These are phyloP conservation scores for Mirza zaza DNA, from an alignment of 2,113 vertebrate genomes.

Conservation along the genomic window DNA sequence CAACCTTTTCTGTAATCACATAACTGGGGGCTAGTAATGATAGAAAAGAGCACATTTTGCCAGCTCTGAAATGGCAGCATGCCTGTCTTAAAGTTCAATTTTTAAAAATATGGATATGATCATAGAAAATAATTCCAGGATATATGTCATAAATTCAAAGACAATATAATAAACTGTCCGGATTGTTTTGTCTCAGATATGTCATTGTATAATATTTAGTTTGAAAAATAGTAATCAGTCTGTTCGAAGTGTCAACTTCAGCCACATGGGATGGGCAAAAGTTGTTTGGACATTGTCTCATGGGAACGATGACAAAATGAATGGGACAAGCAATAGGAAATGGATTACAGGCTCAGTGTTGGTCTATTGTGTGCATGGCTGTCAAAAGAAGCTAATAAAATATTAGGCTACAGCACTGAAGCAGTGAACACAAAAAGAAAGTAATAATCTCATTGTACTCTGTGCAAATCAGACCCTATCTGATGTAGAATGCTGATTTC, in stretches of 20 bases:
- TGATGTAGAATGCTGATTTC: background rate
- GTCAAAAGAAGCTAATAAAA: background rate
- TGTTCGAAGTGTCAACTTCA: background rate
- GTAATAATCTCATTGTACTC: background rate
- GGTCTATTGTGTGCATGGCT: background rate
- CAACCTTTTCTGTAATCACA: background rate
- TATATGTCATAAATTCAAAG: background rate
- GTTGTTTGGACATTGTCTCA: background rate
- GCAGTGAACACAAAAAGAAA: background rate
- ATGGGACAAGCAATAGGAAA: background rate
- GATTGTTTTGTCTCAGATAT: background rate
- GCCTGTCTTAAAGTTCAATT: background rate
- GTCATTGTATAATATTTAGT: background rate
- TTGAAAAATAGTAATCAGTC: slow-evolving; percentile 25
- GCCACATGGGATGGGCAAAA: background rate
- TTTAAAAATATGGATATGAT: background rate
- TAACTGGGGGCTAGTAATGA: rapidly evolving
- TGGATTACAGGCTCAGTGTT: background rate
- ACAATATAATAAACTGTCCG: background rate
- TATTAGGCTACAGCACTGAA: background rate
- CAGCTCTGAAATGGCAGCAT: rapidly evolving
- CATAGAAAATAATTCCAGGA: background rate
- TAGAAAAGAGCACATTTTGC: background rate
- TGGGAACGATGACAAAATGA: slow-evolving; percentile 10
- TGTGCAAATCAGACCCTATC: background rate